Evolutionary conservation across 2,113 vertebrate species (phyloP).

Genomic region (Brachyhypopomus occidentalis): DNA sequence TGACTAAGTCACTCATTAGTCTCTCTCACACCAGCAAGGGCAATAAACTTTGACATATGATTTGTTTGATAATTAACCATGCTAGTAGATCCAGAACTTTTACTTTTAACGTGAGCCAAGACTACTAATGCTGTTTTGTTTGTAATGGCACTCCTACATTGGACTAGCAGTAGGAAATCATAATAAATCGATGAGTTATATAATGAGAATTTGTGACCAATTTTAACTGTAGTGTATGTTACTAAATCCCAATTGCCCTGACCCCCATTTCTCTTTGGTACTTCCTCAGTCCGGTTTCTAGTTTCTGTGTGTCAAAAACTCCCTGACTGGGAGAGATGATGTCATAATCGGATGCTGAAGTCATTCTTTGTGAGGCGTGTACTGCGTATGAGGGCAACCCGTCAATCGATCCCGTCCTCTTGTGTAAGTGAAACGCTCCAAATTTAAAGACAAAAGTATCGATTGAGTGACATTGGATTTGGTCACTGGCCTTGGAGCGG

Average conservation of each 20-base stretch:
- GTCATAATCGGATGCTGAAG: constrained; percentile 21
- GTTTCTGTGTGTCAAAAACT: too few species aligned
- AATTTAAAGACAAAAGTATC: neutral
- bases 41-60: constrained; percentile 37
- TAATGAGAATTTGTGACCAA: neutral
- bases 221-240: neutral
- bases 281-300: too few species aligned
- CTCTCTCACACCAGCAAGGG: constrained; percentile 17
- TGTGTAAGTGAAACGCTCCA: neutral
- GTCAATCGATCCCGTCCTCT: constrained; percentile 9
- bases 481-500: neutral
- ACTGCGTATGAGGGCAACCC: constrained; percentile 1
- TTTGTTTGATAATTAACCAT: constrained; percentile 34
- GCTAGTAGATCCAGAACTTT: constrained; percentile 1
- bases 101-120: neutral
- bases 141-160: neutral
- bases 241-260: neutral
- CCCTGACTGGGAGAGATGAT: constrained; percentile 17
- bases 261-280: neutral
- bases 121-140: neutral
- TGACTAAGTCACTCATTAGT: constrained; percentile 24
- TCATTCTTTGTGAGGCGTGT: constrained; percentile 4
- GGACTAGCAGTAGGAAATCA: neutral
- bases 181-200: neutral
- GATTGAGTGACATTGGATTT: constrained; percentile 6